Evolutionary conservation across 2,888 invertebrate genomes (phyloP), one percentile per base, ranked within the genome.

Genomic region (Cosmia pyralina): DNA sequence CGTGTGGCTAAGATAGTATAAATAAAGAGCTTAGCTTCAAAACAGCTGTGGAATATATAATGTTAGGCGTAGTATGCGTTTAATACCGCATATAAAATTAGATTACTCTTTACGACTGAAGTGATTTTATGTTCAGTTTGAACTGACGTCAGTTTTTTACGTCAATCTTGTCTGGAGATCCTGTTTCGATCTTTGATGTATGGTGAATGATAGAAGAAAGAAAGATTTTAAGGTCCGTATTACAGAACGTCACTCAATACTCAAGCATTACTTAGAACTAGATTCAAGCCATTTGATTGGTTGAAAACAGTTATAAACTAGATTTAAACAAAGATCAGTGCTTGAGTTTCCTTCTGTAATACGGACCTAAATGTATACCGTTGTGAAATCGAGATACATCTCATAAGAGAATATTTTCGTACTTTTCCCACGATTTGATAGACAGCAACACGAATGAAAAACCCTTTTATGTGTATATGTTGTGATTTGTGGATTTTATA

Each of bases 21-120:
- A 87, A 86, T 85, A 86, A 85, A 82, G 62, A 87, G 87, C 78
- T 87, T 82, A 85, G 53, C 59, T 72, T 70, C 59, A 72, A 82
- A 85, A 77, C 87, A 86, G 83, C 86, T 87, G 87, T 69, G 59
- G 15, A 58, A 79, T 72, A 82, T 69, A 78, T 72, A 74, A 80
- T 72, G 74, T 63, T 59, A 77, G 60, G 66, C 69, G 63, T 34
- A 59, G 22, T 72, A 80, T 82, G 72, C 75, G 69, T 72, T 81
- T 77, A 81, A 84, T 77, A 72, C 73, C 67, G 66, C 69, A 68
- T 64, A 73, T 72, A 86, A 85, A 86, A 74, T 82, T 75, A 81
- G 81, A 85, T 83, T 83, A 86, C 72, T 85, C 72, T 79, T 67
- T 69, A 77, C 78, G 69, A 69, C 34, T 79, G 75, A 62, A 55